These are phyloP conservation scores for Mesocentrotus franciscanus DNA, from an alignment of 53 echinoderm and acorn worm species.

Conservation along the genomic window DNA sequence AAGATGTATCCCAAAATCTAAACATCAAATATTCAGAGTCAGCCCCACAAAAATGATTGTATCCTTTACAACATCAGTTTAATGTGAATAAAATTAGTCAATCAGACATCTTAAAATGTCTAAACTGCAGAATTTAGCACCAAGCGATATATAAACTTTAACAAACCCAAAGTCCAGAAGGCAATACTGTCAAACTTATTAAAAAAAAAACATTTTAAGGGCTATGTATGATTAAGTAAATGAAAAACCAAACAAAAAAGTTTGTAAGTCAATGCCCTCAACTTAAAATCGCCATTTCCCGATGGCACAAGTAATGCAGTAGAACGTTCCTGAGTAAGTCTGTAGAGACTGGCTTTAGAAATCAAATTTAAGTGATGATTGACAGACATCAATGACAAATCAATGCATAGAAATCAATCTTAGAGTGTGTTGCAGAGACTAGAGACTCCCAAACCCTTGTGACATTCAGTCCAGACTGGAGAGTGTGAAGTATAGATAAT, in stretches of 20 bases:
- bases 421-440: constrained; percentile 5
- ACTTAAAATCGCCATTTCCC: constrained; percentile 17
- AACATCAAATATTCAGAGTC: too few relatives aligned
- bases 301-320: constrained; percentile 27
- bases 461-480: too few relatives aligned
- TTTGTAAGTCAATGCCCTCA: not conserved
- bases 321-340: not conserved
- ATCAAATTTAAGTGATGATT: not conserved
- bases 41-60: not conserved
- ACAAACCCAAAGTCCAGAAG: not conserved
- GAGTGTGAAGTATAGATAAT: too few relatives aligned
- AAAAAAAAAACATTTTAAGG: not conserved
- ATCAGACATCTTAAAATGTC: not conserved
- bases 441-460: not conserved
- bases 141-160: not conserved
- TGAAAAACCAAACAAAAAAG: not conserved
- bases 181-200: not conserved
- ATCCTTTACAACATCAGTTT: not conserved
- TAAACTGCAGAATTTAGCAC: not conserved
- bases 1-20: not conserved
- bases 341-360: not conserved
- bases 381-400: not conserved
- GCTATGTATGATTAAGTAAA: not conserved
- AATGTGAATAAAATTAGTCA: not conserved
- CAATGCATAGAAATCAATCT: constrained; percentile 42